These are phyloP conservation scores for Neolamprologus kungweensis DNA, from an alignment of 2,113 vertebrate species.

Conservation along the genomic window DNA sequence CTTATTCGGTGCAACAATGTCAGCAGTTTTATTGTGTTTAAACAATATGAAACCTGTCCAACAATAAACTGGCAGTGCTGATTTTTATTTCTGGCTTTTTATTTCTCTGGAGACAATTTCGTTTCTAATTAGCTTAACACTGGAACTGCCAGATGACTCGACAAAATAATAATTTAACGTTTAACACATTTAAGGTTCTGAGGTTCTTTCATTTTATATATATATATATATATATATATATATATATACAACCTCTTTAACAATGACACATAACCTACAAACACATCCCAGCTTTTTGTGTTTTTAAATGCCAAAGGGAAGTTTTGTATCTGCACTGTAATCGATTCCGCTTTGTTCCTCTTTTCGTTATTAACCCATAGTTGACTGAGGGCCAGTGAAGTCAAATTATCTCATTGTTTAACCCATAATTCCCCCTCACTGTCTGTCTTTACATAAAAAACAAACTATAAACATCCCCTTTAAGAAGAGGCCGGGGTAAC, in stretches of 20 bases:
- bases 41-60: neutral
- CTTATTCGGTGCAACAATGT: neutral
- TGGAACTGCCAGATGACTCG: neutral
- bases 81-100: neutral
- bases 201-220: neutral
- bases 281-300: neutral
- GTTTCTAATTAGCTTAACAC: neutral
- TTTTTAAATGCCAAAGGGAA: neutral
- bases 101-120: neutral
- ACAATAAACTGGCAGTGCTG: neutral
- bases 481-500: constrained; percentile 18
- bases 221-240: no score
- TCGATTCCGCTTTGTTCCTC: neutral
- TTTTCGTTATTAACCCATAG: neutral
- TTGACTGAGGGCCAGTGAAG: neutral
- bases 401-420: neutral
- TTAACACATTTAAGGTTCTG: neutral
- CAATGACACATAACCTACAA: neutral
- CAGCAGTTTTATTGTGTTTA: neutral
- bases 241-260: neutral
- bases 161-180: neutral
- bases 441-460: neutral
- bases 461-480: constrained; percentile 24
- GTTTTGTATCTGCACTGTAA: neutral
- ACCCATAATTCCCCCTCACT: neutral